Evolutionary conservation across 1,140 invertebrate genomes (phyloP), one percentile per base, ranked within the genome.

Genomic region (Chelonus insularis): DNA sequence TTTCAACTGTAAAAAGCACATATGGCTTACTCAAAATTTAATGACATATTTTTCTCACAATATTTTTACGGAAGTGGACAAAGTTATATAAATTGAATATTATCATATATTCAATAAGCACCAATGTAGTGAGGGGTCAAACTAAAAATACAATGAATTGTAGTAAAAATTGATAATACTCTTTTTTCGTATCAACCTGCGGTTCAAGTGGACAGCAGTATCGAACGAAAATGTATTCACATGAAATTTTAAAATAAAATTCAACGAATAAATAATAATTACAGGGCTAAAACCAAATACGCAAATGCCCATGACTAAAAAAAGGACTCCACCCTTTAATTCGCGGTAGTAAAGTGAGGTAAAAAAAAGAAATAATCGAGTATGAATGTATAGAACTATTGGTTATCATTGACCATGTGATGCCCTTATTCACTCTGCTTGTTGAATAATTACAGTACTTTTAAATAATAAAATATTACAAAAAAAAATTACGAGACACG

Each of bases 271-370:
- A 18, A 48, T 25, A 48, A 48, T 48, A 48, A 48, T 48, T 48
- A 12, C 11, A 48, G 45, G 45, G 21, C 11, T 48, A 11, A 1
- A 25, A 48, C 45, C 20, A 18, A 48, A 48, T 48, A 25, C 21
- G 21, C 45, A 48, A 48, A 48, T 48, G 45, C 45, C 23, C 45
- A 48, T 23, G 21, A 23, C n/a, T 48, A 29, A 48, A 48, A 29
- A 12, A 1, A 12, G 0, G 7, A 29, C 25, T 29, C 14, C 8
- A 43, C 2, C 41, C 41, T n/a, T 12, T 18, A 8, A 43, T 39
- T 8, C 14, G n/a, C 4, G 14, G n/a, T 39, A 43, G 14, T 43
- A 21, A 43, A 16, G 16, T 8, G 1, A 16, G 7, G 8, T 4
- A 43, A 39, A 11, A 39, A 39, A 14, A 12, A 14, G 5, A 12